Evolutionary conservation across 2,888 invertebrate genomes (phyloP), one percentile per base, ranked within the genome.

Genomic region (Zonitis immaculata): DNA sequence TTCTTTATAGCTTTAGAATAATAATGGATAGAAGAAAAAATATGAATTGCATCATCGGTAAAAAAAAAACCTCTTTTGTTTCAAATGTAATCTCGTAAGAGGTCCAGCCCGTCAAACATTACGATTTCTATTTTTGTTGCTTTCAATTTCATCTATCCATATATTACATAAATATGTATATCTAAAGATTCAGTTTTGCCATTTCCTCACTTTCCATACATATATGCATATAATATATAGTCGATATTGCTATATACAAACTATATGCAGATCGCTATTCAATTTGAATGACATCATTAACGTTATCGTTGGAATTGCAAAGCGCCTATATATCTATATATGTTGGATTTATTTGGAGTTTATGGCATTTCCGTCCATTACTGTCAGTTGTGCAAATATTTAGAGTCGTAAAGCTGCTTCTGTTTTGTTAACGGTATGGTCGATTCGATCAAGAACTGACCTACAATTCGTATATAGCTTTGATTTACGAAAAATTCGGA

Each of bases 231-330:
- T n/a, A n/a, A n/a, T n/a, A n/a, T n/a, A n/a, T n/a, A n/a, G n/a
- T n/a, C n/a, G n/a, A n/a, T n/a, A n/a, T n/a, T 22, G 5, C 22
- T 4, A 22, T 5, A 22, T 22, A 22, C 22, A 22, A 16, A 16
- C 7, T 39, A 20, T 48, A 48, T 55, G 51, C 54, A 59, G 57
- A 55, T 51, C 39, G 57, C 55, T 51, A 56, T 60, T 60, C 57
- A 56, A 56, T 58, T 58, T 54, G 56, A 60, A 56, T 60, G 56
- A 58, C 57, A 58, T 58, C 57, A 56, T 60, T 58, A 58, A 60
- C 56, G 60, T 60, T 58, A 60, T 58, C 60, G 56, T 52, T 45
- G 51, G 52, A 58, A 56, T 52, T 58, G 58, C 56, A 60, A 58
- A 58, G 56, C 58, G 56, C 47, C 56, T 54, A 39, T 35, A 44